Evolutionary conservation across 1,140 invertebrate genomes (phyloP).

Genomic region (Condylostylus longicornis): DNA sequence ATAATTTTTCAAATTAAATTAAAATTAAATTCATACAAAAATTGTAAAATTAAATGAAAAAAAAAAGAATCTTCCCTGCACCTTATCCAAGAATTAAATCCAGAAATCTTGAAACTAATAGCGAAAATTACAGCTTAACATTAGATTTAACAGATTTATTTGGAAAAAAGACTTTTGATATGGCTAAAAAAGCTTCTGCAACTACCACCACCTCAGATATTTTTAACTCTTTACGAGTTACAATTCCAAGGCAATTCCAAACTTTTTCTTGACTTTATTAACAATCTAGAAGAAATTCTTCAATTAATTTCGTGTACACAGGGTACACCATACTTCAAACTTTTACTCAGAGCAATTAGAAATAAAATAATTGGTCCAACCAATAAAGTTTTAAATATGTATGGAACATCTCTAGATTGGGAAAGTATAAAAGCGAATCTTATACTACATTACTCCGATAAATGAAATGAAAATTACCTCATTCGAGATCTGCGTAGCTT

Average conservation of each 20-base stretch:
- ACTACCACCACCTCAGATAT: too few species aligned
- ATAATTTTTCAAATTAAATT: too few species aligned
- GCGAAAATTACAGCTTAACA: too few species aligned
- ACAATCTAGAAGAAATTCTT: conserved; percentile 7
- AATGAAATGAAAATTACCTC: conserved; percentile 2
- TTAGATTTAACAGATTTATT: too few species aligned
- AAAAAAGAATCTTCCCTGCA: too few species aligned
- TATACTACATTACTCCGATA: conserved; percentile 3
- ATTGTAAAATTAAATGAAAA: too few species aligned
- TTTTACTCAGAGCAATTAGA: conserved; percentile 3
- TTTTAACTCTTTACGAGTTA: too few species aligned
- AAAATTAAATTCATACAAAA: too few species aligned
- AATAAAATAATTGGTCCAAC: conserved; percentile 2
- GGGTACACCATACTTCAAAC: conserved; percentile 3
- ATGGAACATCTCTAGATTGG: conserved; percentile 4
- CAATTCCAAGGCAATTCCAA: conserved; percentile 1
- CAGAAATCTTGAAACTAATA: too few species aligned
- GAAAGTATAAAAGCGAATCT: conserved; percentile 4
- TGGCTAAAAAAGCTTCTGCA: too few species aligned
- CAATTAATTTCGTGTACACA: conserved; percentile 1
- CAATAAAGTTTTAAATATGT: conserved; percentile 5
- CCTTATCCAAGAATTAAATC: too few species aligned
- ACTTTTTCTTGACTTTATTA: conserved; percentile 3
- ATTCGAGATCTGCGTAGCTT: conserved; percentile 1
- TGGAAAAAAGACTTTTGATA: too few species aligned